phyloP scores from a whole-genome alignment of 2,888 invertebrate genomes.

The Alentia gelatinosa region DNA sequence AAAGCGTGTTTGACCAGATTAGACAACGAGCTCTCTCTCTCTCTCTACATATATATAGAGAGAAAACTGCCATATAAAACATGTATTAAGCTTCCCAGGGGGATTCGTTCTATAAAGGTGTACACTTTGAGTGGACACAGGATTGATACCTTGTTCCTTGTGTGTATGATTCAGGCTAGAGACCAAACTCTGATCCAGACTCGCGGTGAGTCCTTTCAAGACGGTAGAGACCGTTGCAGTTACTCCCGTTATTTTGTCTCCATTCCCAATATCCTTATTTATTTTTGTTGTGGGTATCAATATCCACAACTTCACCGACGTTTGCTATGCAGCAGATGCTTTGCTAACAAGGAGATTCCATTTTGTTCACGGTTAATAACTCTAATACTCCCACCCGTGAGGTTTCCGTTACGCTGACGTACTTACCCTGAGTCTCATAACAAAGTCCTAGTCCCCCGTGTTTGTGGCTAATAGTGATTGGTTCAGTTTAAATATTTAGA shows the following conservation, averaged over 20 bases:
- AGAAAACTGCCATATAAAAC: neutral
- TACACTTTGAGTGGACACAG: neutral
- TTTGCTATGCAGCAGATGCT: constrained; percentile 18
- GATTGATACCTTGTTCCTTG: constrained; percentile 11
- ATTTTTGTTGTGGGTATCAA: too few relatives aligned
- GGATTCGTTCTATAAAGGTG: neutral
- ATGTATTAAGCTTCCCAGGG: neutral
- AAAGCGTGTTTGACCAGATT: too few relatives aligned
- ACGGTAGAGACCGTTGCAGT: neutral
- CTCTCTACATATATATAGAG: too few relatives aligned
- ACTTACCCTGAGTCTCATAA: neutral
- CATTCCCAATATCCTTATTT: too few relatives aligned
- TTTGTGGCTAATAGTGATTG: constrained; percentile 3
- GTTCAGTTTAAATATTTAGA: neutral
- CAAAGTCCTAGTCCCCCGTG: neutral
- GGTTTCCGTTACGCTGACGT: too few relatives aligned
- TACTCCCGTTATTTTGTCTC: neutral
- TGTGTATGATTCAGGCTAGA: constrained; percentile 50
- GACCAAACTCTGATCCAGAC: constrained; percentile 47
- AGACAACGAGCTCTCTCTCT: too few relatives aligned
- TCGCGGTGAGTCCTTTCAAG: constrained; percentile 13
- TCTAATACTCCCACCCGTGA: too few relatives aligned
- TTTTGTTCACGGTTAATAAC: neutral
- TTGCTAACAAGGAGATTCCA: constrained; percentile 18
- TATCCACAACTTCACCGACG: neutral